A percentile compares a stretch with the other conserved stretches of the same genome.
These are phyloP conservation scores for Lasiommata megera DNA, from an alignment of 2,888 invertebrate genomes.

Conservation along the genomic window DNA sequence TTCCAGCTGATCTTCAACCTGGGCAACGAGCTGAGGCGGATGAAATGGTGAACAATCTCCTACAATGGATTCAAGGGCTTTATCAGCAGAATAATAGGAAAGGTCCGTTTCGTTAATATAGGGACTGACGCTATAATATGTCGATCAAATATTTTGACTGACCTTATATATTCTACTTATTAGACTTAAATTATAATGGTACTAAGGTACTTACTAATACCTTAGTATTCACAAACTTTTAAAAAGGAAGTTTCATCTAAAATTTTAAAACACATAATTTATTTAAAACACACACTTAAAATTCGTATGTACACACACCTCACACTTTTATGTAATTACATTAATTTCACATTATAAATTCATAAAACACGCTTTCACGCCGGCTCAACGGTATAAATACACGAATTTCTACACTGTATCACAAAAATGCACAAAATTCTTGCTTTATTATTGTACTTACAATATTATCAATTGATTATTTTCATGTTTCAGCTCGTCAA, in stretches of 20 bases:
- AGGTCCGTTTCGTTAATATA: constrained; percentile 54
- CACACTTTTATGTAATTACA: background rate
- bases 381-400: background rate
- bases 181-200: no score
- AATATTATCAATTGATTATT: constrained; percentile 19
- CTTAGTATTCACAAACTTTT: no score
- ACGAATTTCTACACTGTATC: background rate
- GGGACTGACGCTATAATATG: background rate
- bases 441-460: background rate
- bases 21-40: constrained; percentile 82
- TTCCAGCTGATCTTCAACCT: constrained; percentile 69
- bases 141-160: background rate
- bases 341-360: background rate
- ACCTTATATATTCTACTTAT: background rate
- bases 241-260: no score
- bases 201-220: no score
- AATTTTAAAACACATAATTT: no score
- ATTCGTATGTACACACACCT: background rate
- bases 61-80: constrained; percentile 88
- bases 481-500: constrained; percentile 83
- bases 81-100: constrained; percentile 82
- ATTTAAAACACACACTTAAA: background rate
- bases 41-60: constrained; percentile 87
- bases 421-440: background rate
- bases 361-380: constrained; percentile 26